Percentiles rank a stretch among this genome's conserved stretches.
Conservation (phyloP, 2,888 invertebrate species). For the Eucriotettix oculatus region DNA sequence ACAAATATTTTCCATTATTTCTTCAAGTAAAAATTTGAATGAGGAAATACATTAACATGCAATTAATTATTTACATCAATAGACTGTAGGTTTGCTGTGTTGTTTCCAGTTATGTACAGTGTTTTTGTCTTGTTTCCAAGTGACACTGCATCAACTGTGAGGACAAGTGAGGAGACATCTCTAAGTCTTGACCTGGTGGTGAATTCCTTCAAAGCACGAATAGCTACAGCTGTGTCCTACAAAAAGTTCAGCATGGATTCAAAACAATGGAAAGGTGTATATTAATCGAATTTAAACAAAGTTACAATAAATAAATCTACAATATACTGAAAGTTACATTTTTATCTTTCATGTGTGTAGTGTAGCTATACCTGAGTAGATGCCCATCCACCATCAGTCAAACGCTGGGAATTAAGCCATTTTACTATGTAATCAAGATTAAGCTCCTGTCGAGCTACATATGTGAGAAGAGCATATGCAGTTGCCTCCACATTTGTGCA, state of each 20-base stretch:
- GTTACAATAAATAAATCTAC: background rate
- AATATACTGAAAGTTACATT: no score
- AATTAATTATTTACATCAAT: conserved; percentile 41
- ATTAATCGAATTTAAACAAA: background rate
- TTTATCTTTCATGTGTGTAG: no score
- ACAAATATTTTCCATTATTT: background rate
- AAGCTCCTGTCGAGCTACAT: conserved; percentile 68
- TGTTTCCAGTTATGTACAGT: conserved; percentile 54
- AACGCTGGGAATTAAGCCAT: conserved; percentile 77
- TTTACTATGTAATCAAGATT: conserved; percentile 72
- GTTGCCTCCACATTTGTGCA: conserved; percentile 86
- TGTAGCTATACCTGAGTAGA: conserved; percentile 46
- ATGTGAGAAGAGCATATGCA: conserved; percentile 77
- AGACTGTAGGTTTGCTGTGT: conserved; percentile 60
- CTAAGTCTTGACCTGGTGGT: conserved; percentile 70
- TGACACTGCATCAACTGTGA: conserved; percentile 74
- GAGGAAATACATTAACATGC: background rate
- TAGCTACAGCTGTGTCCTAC: conserved; percentile 70
- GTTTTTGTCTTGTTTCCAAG: conserved; percentile 47
- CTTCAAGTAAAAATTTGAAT: background rate
- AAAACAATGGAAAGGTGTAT: no score
- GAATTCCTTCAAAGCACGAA: conserved; percentile 80
- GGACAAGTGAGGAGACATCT: conserved; percentile 61
- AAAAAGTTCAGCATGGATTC: conserved; percentile 18
- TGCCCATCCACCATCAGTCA: conserved; percentile 78